Evolutionary conservation across 2,113 vertebrate species (phyloP).

Genomic region (Zapornia atra): DNA sequence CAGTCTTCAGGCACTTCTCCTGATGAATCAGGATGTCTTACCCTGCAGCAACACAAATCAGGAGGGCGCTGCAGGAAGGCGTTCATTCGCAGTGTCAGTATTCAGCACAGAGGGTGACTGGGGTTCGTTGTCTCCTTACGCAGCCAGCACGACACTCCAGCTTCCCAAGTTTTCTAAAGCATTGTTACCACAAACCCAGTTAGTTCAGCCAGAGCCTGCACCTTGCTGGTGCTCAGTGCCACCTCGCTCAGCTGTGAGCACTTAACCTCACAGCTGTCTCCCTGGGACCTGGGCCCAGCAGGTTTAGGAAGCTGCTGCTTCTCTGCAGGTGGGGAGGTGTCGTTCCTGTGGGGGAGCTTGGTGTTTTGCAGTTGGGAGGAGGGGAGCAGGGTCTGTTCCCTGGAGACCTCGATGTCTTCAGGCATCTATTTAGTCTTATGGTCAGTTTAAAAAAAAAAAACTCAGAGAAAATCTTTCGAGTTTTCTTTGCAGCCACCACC

Average conservation of each 20-base stretch:
- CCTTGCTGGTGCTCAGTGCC: fast-evolving
- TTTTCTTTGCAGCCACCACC: background rate
- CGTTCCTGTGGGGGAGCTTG: background rate
- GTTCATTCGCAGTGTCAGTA: background rate
- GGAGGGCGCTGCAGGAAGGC: background rate
- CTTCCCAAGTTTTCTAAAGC: background rate
- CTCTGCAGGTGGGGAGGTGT: background rate
- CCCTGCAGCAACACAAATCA: background rate
- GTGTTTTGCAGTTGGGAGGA: background rate
- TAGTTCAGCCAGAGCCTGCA: background rate
- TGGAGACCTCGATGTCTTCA: background rate
- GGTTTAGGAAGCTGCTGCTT: background rate
- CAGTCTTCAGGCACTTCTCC: too few relatives aligned
- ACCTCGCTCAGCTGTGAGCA: fast-evolving
- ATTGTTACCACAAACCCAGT: background rate
- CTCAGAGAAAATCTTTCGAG: background rate
- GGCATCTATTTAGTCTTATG: background rate
- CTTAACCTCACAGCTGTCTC: fast-evolving
- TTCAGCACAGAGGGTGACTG: too few relatives aligned
- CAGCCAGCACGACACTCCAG: background rate
- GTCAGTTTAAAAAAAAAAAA: background rate
- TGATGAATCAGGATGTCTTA: background rate
- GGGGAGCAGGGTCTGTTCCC: background rate
- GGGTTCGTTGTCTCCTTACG: background rate
- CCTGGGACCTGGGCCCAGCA: background rate